Conservation (phyloP, 2,797 vertebrate species). For the Tenualosa ilisha region DNA sequence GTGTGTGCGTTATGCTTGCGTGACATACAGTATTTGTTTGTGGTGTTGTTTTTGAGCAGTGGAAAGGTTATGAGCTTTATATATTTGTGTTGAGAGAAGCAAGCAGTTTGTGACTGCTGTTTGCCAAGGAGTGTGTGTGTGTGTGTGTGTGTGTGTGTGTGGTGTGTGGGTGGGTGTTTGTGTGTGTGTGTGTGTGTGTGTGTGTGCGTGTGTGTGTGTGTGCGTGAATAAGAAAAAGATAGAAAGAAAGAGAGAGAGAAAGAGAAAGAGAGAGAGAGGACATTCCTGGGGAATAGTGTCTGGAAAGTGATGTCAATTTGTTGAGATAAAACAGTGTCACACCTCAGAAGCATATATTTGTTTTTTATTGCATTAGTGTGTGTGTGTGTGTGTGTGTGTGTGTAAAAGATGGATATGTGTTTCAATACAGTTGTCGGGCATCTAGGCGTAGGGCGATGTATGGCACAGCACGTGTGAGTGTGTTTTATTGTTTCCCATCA, state of each 20-base stretch:
- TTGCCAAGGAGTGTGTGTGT: constrained; percentile 22
- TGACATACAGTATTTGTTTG: constrained; percentile 21
- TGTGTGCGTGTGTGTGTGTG: constrained; percentile 30
- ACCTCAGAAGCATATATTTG: no score
- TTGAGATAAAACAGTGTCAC: no score
- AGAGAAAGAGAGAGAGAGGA: constrained; percentile 34
- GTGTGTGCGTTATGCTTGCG: constrained; percentile 17
- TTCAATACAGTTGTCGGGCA: not conserved
- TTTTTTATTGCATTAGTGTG: no score
- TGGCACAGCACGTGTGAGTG: not conserved
- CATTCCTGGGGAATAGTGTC: not conserved
- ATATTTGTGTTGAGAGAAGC: no score
- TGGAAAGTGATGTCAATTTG: no score
- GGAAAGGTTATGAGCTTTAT: no score
- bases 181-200: not conserved
- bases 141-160: constrained; percentile 24
- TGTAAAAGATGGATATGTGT: not conserved
- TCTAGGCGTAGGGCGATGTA: constrained; percentile 5
- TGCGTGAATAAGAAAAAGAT: not conserved
- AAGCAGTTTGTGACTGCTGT: no score
- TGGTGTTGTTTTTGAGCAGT: not conserved
- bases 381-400: not conserved
- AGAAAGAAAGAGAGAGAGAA: not conserved
- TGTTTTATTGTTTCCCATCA: constrained; percentile 55
- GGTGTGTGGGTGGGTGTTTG: no score